phyloP scores from a whole-genome alignment of 64 coral and sea anemone species.

The Stylophora pistillata region DNA sequence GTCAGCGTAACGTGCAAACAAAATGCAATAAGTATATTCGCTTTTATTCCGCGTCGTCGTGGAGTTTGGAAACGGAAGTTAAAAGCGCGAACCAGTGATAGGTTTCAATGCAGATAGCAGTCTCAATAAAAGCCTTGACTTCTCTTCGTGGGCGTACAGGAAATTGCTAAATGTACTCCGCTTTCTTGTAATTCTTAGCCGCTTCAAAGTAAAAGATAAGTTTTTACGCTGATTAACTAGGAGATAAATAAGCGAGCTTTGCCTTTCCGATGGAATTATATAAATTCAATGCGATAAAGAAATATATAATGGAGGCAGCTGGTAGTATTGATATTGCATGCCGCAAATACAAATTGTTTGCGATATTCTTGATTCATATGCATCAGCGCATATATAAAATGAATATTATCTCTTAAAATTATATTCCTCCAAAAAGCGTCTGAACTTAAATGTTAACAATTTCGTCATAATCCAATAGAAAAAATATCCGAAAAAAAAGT shows the following conservation, averaged over 20 bases:
- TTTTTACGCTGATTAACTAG: constrained; percentile 3
- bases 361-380: neutral
- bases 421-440: neutral
- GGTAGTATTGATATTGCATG: neutral
- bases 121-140: neutral
- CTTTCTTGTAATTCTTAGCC: neutral
- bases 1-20: neutral
- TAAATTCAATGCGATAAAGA: neutral
- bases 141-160: neutral
- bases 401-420: constrained; percentile 4
- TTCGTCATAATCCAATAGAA: neutral
- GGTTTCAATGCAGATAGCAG: neutral
- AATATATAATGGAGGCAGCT: neutral
- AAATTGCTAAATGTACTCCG: neutral
- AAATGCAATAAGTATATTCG: neutral
- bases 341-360: neutral
- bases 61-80: neutral
- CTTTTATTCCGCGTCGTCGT: neutral
- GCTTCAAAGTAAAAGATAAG: neutral
- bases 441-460: neutral
- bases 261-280: neutral
- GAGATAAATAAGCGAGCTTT: neutral
- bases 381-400: neutral
- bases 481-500: neutral
- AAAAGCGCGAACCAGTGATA: neutral